Conservation (phyloP, 2,113 vertebrate species). For the Loxodonta africana region DNA sequence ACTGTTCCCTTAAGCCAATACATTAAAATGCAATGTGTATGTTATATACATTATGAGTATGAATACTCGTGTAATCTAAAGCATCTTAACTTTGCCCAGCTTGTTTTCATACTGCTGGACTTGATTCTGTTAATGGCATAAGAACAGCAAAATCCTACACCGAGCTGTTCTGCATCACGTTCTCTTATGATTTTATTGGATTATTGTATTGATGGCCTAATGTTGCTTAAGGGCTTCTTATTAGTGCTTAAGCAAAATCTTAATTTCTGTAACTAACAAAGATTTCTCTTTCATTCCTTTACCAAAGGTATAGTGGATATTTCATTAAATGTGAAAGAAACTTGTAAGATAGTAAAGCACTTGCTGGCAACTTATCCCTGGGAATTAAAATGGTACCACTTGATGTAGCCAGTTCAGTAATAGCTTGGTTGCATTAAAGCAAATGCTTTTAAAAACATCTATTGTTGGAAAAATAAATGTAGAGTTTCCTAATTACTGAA, state of each 20-base stretch:
- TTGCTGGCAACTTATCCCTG: background rate
- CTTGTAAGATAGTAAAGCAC: background rate
- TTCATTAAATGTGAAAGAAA: conserved; percentile 58
- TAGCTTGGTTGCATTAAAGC: background rate
- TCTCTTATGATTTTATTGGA: conserved; percentile 62
- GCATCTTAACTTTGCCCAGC: conserved; percentile 66
- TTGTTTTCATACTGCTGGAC: conserved; percentile 65
- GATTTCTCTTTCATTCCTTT: conserved; percentile 35
- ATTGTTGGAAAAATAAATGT: background rate
- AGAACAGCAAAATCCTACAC: conserved; percentile 53
- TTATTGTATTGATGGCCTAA: conserved; percentile 29
- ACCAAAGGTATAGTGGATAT: conserved; percentile 5
- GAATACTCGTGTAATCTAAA: conserved; percentile 74
- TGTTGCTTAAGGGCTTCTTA: conserved; percentile 37
- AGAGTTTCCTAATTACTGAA: background rate
- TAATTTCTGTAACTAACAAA: conserved; percentile 34
- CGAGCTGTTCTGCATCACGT: background rate
- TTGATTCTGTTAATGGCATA: conserved; percentile 51
- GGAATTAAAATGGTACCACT: background rate
- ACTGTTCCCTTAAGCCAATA: conserved; percentile 69
- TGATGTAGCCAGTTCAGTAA: background rate
- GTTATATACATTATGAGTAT: conserved; percentile 78
- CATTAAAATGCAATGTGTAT: conserved; percentile 69
- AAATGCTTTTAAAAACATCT: background rate
- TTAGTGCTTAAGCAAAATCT: conserved; percentile 30